phyloP scores from a whole-genome alignment of 2,113 vertebrate species.

The Burhinus oedicnemus region DNA sequence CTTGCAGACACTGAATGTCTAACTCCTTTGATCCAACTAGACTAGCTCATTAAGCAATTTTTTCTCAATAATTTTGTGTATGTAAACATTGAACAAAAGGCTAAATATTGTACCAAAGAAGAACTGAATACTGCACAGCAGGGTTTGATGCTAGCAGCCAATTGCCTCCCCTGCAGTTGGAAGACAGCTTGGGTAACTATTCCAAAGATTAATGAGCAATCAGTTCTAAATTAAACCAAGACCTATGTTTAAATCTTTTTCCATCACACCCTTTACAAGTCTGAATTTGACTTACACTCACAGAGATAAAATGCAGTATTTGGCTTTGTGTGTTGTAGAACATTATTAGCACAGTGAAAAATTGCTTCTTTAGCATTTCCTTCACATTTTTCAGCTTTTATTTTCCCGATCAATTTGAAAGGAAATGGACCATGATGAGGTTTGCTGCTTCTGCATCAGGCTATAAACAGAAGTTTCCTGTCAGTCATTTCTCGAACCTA shows the following conservation, averaged over 20 bases:
- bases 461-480: slow-evolving; percentile 52
- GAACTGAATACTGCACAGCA: slow-evolving; percentile 74
- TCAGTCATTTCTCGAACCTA: slow-evolving; percentile 64
- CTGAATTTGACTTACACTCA: slow-evolving; percentile 54
- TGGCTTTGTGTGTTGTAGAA: slow-evolving; percentile 55
- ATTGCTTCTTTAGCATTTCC: slow-evolving; percentile 68
- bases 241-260: slow-evolving; percentile 68
- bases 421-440: slow-evolving; percentile 64
- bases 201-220: slow-evolving; percentile 83
- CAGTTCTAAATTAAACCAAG: slow-evolving; percentile 78
- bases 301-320: slow-evolving; percentile 70
- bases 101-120: slow-evolving; percentile 74
- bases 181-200: slow-evolving; percentile 77
- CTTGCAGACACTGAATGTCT: slow-evolving; percentile 54
- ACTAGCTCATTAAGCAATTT: slow-evolving; percentile 75
- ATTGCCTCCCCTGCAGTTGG: slow-evolving; percentile 76
- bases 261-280: slow-evolving; percentile 34
- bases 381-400: slow-evolving; percentile 70
- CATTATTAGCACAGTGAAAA: slow-evolving; percentile 69
- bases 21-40: slow-evolving; percentile 55
- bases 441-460: slow-evolving; percentile 51
- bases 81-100: slow-evolving; percentile 77
- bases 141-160: slow-evolving; percentile 73
- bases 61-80: slow-evolving; percentile 74
- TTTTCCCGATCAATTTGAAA: slow-evolving; percentile 71